Conservation (phyloP, 2,113 vertebrate genomes). For the Pluvianellus socialis region DNA sequence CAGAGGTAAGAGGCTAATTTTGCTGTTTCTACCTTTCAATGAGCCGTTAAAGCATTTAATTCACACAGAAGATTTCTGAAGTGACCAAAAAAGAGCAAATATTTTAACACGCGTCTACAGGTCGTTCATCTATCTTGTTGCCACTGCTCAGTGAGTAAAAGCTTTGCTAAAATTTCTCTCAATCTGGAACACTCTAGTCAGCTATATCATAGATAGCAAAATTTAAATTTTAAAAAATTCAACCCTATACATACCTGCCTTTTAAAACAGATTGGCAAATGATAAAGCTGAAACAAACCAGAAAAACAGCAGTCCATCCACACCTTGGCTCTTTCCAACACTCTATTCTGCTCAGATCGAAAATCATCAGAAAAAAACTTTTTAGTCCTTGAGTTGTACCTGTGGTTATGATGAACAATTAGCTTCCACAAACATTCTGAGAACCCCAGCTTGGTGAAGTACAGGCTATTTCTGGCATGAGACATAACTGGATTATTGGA, state of each 20-base stretch:
- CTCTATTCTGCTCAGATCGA: neutral
- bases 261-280: neutral
- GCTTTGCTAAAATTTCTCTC: neutral
- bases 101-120: neutral
- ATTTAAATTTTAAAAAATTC: neutral
- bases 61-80: neutral
- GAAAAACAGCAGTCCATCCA: neutral
- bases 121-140: neutral
- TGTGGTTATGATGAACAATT: neutral
- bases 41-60: neutral
- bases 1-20: constrained; percentile 75
- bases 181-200: neutral
- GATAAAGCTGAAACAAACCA: neutral
- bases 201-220: neutral
- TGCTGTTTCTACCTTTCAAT: neutral
- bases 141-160: neutral
- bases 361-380: neutral
- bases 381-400: neutral
- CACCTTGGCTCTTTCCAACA: neutral
- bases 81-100: neutral
- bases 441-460: neutral
- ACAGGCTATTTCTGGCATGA: neutral
- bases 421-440: neutral
- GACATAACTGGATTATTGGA: neutral
- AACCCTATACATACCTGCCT: neutral